Percentiles rank a stretch among this genome's conserved stretches.
These are phyloP conservation scores for Orientallactaga bullata DNA, from an alignment of 2,113 vertebrate genomes.

Conservation along the genomic window DNA sequence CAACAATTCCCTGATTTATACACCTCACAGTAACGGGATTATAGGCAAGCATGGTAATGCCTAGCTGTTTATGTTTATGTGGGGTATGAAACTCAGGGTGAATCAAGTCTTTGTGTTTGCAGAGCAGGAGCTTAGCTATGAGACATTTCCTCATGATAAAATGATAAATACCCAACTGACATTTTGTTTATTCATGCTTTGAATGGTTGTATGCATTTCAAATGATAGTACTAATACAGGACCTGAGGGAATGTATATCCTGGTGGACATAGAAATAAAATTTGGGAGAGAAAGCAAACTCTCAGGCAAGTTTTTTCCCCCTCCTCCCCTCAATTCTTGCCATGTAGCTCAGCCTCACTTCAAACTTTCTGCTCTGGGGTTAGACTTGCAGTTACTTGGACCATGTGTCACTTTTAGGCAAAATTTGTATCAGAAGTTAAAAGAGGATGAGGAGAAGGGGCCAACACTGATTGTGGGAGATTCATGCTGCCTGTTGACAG, in stretches of 20 bases:
- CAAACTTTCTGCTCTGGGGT: not conserved
- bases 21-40: too few relatives aligned
- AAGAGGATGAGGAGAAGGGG: not conserved
- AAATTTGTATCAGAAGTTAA: not conserved
- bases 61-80: too few relatives aligned
- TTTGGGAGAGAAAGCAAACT: not conserved
- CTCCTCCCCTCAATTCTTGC: not conserved
- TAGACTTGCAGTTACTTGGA: not conserved
- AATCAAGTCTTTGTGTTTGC: too few relatives aligned
- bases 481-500: not conserved
- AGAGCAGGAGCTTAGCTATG: too few relatives aligned
- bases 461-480: not conserved
- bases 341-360: not conserved
- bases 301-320: too few relatives aligned
- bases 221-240: not conserved
- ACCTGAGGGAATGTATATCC: not conserved
- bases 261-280: not conserved
- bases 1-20: too few relatives aligned
- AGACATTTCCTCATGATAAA: too few relatives aligned
- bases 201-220: conserved; percentile 35
- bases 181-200: conserved; percentile 20
- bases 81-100: too few relatives aligned
- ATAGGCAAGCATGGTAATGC: too few relatives aligned
- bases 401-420: not conserved
- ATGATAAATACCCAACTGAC: not conserved